These are phyloP conservation scores for Dipodomys spectabilis DNA, from an alignment of 2,113 vertebrate species.

Conservation along the genomic window DNA sequence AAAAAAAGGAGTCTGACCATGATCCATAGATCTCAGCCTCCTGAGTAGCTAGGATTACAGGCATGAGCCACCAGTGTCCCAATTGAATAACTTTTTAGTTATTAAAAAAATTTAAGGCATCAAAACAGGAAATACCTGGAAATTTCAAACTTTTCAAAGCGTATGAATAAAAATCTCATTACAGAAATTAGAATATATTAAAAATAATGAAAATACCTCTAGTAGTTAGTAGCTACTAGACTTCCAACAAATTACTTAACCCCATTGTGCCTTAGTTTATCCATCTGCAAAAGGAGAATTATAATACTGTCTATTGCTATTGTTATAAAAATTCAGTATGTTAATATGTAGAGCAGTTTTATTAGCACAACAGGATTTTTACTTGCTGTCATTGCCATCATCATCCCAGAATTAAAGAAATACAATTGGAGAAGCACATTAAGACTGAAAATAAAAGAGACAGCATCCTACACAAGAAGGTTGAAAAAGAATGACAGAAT, in stretches of 20 bases:
- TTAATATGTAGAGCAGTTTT: background rate
- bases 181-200: slow-evolving; percentile 29
- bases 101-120: background rate
- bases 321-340: background rate
- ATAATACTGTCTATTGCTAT: background rate
- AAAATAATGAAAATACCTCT: background rate
- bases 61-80: too few relatives aligned
- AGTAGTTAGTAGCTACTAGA: slow-evolving; percentile 30
- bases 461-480: background rate
- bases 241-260: slow-evolving; percentile 5
- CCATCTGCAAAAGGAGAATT: background rate
- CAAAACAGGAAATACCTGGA: background rate
- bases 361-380: background rate
- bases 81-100: too few relatives aligned
- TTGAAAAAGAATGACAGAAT: slow-evolving; percentile 1
- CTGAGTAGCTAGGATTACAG: too few relatives aligned
- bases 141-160: slow-evolving; percentile 40
- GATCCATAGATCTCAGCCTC: too few relatives aligned
- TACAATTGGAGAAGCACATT: background rate
- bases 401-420: background rate
- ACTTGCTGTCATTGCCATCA: background rate
- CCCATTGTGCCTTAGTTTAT: background rate
- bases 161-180: background rate
- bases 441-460: background rate
- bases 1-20: too few relatives aligned